A percentile compares a stretch with the other conserved stretches of the same genome.
These are phyloP conservation scores for Nannoperca australis DNA, from an alignment of 2,797 vertebrate species.

Conservation along the genomic window DNA sequence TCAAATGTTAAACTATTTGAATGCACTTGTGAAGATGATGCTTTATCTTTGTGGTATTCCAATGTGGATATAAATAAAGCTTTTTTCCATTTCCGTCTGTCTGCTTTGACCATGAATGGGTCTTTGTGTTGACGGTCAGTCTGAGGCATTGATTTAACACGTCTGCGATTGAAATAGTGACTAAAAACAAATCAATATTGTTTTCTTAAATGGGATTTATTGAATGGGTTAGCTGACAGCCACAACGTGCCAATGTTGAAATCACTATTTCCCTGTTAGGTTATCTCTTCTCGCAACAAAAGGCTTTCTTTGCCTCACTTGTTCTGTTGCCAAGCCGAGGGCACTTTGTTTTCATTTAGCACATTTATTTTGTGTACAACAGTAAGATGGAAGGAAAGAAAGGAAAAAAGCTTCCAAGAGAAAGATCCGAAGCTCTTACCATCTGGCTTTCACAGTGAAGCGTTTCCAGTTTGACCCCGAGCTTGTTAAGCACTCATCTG, in stretches of 20 bases:
- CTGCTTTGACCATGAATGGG: constrained; percentile 69
- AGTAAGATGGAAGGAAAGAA: not conserved
- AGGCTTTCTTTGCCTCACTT: not conserved
- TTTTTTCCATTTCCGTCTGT: constrained; percentile 53
- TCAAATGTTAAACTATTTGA: constrained; percentile 16
- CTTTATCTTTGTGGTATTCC: constrained; percentile 50
- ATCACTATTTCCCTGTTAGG: constrained; percentile 36
- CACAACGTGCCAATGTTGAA: constrained; percentile 23
- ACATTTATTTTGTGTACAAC: constrained; percentile 37
- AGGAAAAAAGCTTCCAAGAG: constrained; percentile 4
- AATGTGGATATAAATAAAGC: constrained; percentile 59
- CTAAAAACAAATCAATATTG: constrained; percentile 50
- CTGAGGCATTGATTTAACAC: constrained; percentile 51
- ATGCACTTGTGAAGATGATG: constrained; percentile 37
- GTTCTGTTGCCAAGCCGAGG: constrained; percentile 7
- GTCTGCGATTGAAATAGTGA: constrained; percentile 34
- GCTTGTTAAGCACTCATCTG: constrained; percentile 50
- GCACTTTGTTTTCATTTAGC: constrained; percentile 29
- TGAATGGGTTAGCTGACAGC: constrained; percentile 45
- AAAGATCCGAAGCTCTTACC: constrained; percentile 23
- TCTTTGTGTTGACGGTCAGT: constrained; percentile 62
- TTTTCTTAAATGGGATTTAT: constrained; percentile 54
- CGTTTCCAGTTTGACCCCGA: constrained; percentile 44
- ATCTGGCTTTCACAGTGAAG: constrained; percentile 34
- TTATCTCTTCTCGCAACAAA: constrained; percentile 32